Percentiles rank a stretch among this genome's conserved stretches.
Evolutionary conservation across 1,140 invertebrate species (phyloP).

Genomic region (Copidosoma floridanum): DNA sequence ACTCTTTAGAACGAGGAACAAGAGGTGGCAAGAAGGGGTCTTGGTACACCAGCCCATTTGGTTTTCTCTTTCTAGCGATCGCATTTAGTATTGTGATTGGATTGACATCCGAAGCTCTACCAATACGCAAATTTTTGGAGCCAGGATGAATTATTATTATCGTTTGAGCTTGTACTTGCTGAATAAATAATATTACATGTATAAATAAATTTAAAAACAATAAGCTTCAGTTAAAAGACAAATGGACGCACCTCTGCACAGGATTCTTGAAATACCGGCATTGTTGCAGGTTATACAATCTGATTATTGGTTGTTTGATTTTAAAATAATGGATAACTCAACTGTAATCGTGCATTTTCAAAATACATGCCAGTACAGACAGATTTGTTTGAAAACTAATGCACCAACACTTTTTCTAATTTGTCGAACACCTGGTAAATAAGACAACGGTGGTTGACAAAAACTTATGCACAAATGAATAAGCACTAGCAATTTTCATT

Average conservation of each 20-base stretch:
- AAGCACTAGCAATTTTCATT: too few species aligned
- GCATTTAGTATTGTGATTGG: slow-evolving; percentile 85
- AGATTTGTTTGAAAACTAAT: too few species aligned
- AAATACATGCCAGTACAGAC: too few species aligned
- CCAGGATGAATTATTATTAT: slow-evolving; percentile 95
- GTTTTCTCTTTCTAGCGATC: slow-evolving; percentile 69
- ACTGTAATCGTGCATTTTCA: too few species aligned
- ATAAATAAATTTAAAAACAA: slow-evolving; percentile 11
- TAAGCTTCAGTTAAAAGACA: slow-evolving; percentile 5
- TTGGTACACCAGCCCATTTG: slow-evolving; percentile 60
- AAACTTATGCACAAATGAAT: too few species aligned
- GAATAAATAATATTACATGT: slow-evolving; percentile 33
- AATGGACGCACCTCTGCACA: slow-evolving; percentile 43
- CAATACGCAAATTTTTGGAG: slow-evolving; percentile 84
- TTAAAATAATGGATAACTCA: too few species aligned
- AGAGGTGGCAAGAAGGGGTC: slow-evolving; percentile 68
- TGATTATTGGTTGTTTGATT: too few species aligned
- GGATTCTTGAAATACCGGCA: slow-evolving; percentile 53
- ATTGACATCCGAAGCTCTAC: slow-evolving; percentile 83
- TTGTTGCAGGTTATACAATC: slow-evolving; percentile 22
- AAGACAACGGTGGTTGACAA: too few species aligned
- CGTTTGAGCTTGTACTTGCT: slow-evolving; percentile 72
- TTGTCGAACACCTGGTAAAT: too few species aligned
- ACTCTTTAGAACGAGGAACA: slow-evolving; percentile 62
- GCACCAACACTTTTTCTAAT: too few species aligned